Evolutionary conservation across 2,113 vertebrate species (phyloP).

Genomic region (Entosphenus tridentatus): DNA sequence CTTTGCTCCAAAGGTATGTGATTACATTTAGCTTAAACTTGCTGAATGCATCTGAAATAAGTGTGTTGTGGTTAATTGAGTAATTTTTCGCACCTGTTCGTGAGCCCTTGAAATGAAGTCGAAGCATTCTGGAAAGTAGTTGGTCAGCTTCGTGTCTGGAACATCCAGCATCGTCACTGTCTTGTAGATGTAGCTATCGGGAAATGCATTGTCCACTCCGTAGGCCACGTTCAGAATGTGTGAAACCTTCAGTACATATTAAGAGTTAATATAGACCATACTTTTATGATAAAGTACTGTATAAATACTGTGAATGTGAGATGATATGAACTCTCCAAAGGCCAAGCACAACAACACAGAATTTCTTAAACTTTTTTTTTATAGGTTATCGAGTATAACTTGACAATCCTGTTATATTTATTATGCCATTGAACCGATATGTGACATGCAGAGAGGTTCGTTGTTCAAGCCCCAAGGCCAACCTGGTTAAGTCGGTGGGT

Average conservation of each 20-base stretch:
- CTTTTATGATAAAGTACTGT: too few species aligned
- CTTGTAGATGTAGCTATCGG: slow-evolving; percentile 31
- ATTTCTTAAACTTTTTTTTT: too few species aligned
- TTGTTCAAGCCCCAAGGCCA: too few species aligned
- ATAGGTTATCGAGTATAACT: too few species aligned
- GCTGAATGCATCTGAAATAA: background rate
- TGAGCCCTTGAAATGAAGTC: slow-evolving; percentile 59
- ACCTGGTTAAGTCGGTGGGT: too few species aligned
- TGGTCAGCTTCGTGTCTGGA: slow-evolving; percentile 52
- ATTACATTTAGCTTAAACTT: background rate
- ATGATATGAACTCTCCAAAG: too few species aligned
- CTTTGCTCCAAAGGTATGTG: background rate
- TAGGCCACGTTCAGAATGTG: slow-evolving; percentile 78
- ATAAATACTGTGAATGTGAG: too few species aligned
- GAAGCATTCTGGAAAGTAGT: slow-evolving; percentile 56
- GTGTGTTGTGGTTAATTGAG: background rate
- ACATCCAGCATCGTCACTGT: slow-evolving; percentile 55
- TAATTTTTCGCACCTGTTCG: slow-evolving; percentile 29
- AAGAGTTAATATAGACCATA: background rate
- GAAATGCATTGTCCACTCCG: slow-evolving; percentile 66
- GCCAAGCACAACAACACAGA: too few species aligned
- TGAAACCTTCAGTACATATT: slow-evolving; percentile 37
- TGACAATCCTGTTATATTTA: too few species aligned
- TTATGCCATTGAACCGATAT: too few species aligned
- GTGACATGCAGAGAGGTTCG: too few species aligned